Evolutionary conservation across 2,888 invertebrate genomes (phyloP), one percentile per base, ranked within the genome.

Genomic region (Mantis religiosa): DNA sequence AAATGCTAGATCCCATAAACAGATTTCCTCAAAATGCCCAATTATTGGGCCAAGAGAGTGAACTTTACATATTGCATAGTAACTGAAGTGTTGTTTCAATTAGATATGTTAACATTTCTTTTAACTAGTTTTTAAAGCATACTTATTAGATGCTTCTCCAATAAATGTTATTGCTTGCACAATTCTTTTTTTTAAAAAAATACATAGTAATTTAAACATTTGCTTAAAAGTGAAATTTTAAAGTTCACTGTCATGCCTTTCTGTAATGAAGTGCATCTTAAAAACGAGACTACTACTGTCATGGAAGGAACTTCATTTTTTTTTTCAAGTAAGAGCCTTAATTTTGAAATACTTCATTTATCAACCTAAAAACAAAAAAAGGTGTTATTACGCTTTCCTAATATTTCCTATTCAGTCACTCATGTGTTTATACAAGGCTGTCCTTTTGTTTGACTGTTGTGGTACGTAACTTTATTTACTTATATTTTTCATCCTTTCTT

Each of bases 81-180:
- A 88, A 87, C 84, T 89, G 84, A 88, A 88, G 89, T 88, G 88
- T 88, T 89, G 88, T 89, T 84, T 88, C 14, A 25, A 15, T 28
- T 82, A 30, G 27, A 2, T 83, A 6, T 41, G 54, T 14, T 20
- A 71, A 71, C 20, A 71, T 71, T 83, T 41, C 82, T 41, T n/a
- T 87, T 28, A 14, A n/a, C 28, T 30, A 1, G n/a, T n/a, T 20
- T 28, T 34, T 14, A 81, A 12, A 87, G 54, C 7, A 7, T 85
- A 7, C 27, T 28, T 6, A 71, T 20, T 71, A 71, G 54, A 20
- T 71, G 20, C 54, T 71, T 71, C 54, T 71, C 20, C 8, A 71
- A 20, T 71, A 25, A 25, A 71, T 71, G 3, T 71, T 71, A 71
- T 25, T 71, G 54, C 25, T 25, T 71, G 54, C 20, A 71, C 6